Evolutionary conservation across 2,113 vertebrate genomes (phyloP), one percentile per base, ranked within the genome.

Genomic region (Microcebus jonahi): DNA sequence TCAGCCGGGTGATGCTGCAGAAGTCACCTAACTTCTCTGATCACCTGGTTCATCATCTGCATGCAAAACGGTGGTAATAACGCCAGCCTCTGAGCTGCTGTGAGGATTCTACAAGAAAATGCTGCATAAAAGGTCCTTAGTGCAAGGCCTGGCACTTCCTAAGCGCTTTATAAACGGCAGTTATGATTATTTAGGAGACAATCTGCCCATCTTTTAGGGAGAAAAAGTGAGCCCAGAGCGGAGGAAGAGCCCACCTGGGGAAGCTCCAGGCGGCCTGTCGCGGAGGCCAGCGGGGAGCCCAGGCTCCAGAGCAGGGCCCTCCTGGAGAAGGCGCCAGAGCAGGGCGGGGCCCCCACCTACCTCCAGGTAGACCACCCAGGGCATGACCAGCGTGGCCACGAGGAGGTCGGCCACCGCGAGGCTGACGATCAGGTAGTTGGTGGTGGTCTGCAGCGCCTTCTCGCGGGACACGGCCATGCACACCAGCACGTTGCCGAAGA

Each of bases 401-500:
- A 99, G 98, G 73, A 99, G 99, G 97, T 99, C 99, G 0, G 99
- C 99, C 53, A 99, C 99, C 0, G 99, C 99, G 73, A 99, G 98
- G 98, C 99, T 99, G 97, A 99, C 99, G 0, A 99, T 99, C 99
- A 99, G 98, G 99, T 99, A 99, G 98, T 99, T 99, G 97, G 99
- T 99, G 97, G 99, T 99, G 70, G 99, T 99, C 98, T 99, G 99
- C 92, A 99, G 99, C 48, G 99, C 99, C 94, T 99, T 99, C 98
- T 99, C 99, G 8, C 99, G 98, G 84, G 99, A 99, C 90, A 99
- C 99, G 0, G 99, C 99, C 97, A 99, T 99, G 98, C 99, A 99
- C 95, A 99, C 99, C 98, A 99, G 98, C 91, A 99, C 99, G 0
- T 99, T 99, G 98, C 99, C 99, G 0, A 99, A 99, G 97, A 99